Evolutionary conservation across 2,113 vertebrate species (phyloP).

Genomic region (Quiscalus mexicanus): DNA sequence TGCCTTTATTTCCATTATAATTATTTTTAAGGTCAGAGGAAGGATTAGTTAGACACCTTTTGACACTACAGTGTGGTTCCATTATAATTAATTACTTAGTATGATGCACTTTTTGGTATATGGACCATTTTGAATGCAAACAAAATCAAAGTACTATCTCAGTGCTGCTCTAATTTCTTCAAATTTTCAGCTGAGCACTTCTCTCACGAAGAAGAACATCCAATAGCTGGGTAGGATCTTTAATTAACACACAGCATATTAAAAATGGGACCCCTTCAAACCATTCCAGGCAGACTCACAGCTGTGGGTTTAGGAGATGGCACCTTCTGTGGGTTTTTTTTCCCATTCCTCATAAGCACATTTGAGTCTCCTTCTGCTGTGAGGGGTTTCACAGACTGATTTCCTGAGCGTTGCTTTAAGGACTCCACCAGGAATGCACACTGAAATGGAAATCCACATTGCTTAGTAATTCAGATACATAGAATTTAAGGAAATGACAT

Average conservation of each 20-base stretch:
- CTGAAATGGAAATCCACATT: constrained; percentile 56
- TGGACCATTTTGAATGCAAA: neutral
- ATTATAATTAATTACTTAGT: neutral
- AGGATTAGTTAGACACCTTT: neutral
- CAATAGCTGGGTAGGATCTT: neutral
- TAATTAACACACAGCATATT: neutral
- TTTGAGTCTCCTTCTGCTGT: neutral
- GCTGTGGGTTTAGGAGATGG: constrained; percentile 59
- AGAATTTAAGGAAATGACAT: neutral
- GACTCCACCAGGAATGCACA: constrained; percentile 79
- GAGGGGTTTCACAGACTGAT: neutral
- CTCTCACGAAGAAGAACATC: neutral
- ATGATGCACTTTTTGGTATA: neutral
- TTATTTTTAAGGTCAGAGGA: neutral
- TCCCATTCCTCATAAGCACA: neutral
- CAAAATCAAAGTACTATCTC: neutral
- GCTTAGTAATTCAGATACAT: neutral
- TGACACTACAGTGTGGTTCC: neutral
- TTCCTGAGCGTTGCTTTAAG: constrained; percentile 69
- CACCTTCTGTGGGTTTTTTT: constrained; percentile 27
- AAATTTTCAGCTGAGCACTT: neutral
- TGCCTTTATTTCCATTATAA: neutral
- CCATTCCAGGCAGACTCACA: constrained; percentile 70
- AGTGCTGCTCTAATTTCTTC: neutral
- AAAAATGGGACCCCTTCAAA: constrained; percentile 63